These are phyloP conservation scores for Microcebus ravelobensis DNA, from an alignment of 2,113 vertebrate genomes.

Conservation along the genomic window DNA sequence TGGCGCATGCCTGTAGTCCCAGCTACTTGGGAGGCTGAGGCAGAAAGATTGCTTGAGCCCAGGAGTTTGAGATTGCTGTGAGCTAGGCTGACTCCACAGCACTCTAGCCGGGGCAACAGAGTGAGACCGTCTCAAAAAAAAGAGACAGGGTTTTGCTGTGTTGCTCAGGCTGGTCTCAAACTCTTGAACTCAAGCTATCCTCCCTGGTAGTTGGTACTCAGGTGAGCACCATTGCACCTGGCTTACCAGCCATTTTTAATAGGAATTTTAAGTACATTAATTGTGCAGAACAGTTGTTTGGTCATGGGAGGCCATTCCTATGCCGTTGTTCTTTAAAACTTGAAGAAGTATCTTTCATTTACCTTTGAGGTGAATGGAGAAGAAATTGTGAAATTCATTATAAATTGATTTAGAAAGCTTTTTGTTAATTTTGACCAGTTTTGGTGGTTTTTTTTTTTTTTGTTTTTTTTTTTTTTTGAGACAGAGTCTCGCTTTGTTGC, in stretches of 20 bases:
- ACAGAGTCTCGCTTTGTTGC: too few species aligned
- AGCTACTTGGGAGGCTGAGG: too few species aligned
- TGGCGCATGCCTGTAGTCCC: too few species aligned
- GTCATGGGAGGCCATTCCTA: constrained; percentile 11
- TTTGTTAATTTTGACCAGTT: constrained; percentile 33
- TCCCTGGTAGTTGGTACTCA: background rate
- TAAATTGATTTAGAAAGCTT: background rate
- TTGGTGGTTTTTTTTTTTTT: background rate
- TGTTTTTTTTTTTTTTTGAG: too few species aligned
- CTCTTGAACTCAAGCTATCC: background rate
- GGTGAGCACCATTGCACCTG: background rate
- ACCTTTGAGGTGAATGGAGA: background rate
- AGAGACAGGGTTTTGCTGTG: background rate
- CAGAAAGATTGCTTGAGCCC: too few species aligned
- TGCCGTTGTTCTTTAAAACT: constrained; percentile 9
- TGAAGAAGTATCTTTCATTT: background rate
- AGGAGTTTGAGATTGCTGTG: too few species aligned
- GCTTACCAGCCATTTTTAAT: background rate
- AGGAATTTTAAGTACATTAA: background rate
- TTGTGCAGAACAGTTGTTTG: background rate
- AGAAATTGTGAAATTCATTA: background rate
- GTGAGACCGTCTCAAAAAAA: too few species aligned
- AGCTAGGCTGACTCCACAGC: too few species aligned
- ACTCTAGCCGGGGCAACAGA: too few species aligned
- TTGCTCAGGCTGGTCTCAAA: background rate